These are phyloP conservation scores for Pluvianellus socialis DNA, from an alignment of 2,113 vertebrate species.

Conservation along the genomic window DNA sequence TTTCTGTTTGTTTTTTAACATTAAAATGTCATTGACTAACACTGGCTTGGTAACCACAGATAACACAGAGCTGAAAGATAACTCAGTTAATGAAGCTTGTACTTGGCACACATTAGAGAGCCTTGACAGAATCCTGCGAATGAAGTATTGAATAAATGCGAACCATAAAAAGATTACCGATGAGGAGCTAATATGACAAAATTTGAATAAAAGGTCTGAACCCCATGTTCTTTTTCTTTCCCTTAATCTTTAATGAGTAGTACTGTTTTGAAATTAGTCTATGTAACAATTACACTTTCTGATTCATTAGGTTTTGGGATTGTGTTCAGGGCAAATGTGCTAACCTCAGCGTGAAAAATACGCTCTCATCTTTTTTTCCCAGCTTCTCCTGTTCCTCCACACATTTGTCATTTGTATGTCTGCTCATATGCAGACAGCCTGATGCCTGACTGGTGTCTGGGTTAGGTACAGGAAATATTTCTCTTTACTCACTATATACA, in stretches of 20 bases:
- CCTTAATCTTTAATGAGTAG: conserved; percentile 13
- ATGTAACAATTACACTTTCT: conserved; percentile 26
- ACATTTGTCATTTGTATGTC: not conserved
- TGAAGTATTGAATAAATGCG: conserved; percentile 4
- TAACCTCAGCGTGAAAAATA: conserved; percentile 42
- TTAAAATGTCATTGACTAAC: conserved; percentile 68
- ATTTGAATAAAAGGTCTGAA: conserved; percentile 31
- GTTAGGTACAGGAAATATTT: conserved; percentile 23
- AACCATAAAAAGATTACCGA: conserved; percentile 8
- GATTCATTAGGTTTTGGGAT: conserved; percentile 47
- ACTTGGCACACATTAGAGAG: conserved; percentile 35
- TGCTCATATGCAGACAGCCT: conserved; percentile 21
- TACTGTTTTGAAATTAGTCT: conserved; percentile 39
- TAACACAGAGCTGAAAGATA: conserved; percentile 33
- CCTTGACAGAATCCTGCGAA: conserved; percentile 36
- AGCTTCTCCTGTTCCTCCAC: not conserved
- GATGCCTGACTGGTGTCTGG: conserved; percentile 24
- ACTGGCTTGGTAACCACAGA: conserved; percentile 28
- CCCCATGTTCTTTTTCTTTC: not conserved
- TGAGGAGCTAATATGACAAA: not conserved
- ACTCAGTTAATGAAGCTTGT: conserved; percentile 66
- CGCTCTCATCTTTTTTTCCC: not conserved
- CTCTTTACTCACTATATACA: not conserved
- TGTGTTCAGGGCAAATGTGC: not conserved
- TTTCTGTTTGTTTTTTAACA: conserved; percentile 10